phyloP scores from a whole-genome alignment of 2,888 invertebrate species.

The Zhuqinia jingwanae region DNA sequence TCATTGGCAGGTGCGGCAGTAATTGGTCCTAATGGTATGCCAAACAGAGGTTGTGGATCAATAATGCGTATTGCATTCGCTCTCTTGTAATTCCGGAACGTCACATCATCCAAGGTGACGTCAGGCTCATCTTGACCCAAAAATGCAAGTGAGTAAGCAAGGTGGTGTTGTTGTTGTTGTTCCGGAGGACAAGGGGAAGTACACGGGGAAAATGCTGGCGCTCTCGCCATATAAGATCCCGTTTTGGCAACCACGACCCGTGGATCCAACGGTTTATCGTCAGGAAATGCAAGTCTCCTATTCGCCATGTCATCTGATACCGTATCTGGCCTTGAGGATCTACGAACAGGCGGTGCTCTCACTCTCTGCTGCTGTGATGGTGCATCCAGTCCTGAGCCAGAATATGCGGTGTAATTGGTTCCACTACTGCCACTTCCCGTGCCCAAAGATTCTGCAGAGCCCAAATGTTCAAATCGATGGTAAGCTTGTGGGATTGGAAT shows the following conservation, averaged over 20 bases:
- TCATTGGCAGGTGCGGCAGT: conserved; percentile 90
- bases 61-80: conserved; percentile 87
- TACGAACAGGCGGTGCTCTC: conserved; percentile 80
- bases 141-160: conserved; percentile 42
- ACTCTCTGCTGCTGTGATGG: conserved; percentile 65
- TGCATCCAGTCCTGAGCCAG: conserved; percentile 58
- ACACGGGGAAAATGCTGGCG: conserved; percentile 84
- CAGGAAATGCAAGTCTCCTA: conserved; percentile 85
- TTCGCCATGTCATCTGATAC: conserved; percentile 91
- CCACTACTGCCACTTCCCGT: conserved; percentile 73
- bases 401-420: conserved; percentile 61
- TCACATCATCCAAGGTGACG: conserved; percentile 91
- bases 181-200: conserved; percentile 76
- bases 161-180: conserved; percentile 1
- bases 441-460: conserved; percentile 75
- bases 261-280: conserved; percentile 79
- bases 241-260: conserved; percentile 83
- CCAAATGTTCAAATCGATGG: conserved; percentile 71
- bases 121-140: conserved; percentile 85
- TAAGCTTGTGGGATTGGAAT: conserved; percentile 66
- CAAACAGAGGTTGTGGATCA: conserved; percentile 92
- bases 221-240: conserved; percentile 86
- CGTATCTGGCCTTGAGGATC: conserved; percentile 85
- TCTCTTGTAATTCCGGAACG: conserved; percentile 89
- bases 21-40: conserved; percentile 93